Base-by-base conservation (phyloP, 1,140 invertebrate species). In the Tetramorium alpestre region DNA sequence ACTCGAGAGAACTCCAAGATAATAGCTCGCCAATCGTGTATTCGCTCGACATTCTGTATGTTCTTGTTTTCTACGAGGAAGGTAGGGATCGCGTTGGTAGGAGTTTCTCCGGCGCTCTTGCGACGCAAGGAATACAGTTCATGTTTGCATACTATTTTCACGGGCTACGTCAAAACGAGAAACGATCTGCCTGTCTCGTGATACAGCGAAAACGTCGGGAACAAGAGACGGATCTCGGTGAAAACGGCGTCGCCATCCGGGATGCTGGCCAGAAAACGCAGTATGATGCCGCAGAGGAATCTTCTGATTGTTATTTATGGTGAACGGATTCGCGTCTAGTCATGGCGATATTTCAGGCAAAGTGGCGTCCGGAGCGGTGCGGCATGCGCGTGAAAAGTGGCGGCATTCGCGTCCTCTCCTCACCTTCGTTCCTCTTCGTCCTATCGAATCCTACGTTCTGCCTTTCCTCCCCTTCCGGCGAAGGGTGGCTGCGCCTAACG, bases 321-420 rank as follows among this genome's bases (percentile, higher is more conserved):
- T 86, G 38, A 60, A 85, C 87, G 91, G 75, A 91, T 90, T 92
- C 78, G 85, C 75, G 88, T 92, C 91, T 85, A 92, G 88, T 90
- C 91, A 91, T 49, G 91, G 85, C 65, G 75, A 92, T 92, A 92
- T 92, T 91, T 92, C 90, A 91, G 81, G 49, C 51, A 82, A 92
- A 92, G 78, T 90, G 90, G 88, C 82, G 58, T 76, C 67, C 81
- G 80, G 56, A n/a, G 67, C 60, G 70, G 60, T 33, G 60, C 47
- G 1, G 28, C 44, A 56, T 41, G 76, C 64, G 54, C 78, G 69
- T 85, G 90, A 91, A 91, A 91, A 91, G 78, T 38, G 76, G 75
- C 41, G 73, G 69, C 60, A 51, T 49, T 69, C 47, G 25, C 25
- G 77, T 81, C 64, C 49, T 86, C 33, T 54, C 77, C 38, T 67